Conservation (phyloP, 2,113 vertebrate species). For the Solenodon paradoxus region DNA sequence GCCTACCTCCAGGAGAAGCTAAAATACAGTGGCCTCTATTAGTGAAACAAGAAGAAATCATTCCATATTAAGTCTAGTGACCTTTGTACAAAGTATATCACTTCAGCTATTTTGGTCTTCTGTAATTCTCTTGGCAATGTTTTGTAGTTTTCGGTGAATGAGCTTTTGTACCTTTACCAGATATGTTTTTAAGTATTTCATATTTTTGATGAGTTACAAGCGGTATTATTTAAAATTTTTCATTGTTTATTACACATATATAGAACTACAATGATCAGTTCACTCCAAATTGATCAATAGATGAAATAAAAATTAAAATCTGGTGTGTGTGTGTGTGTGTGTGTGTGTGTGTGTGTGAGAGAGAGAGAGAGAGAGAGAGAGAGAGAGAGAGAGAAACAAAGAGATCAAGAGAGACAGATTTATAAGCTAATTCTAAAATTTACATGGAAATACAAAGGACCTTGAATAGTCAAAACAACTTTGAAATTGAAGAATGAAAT, state of each 20-base stretch:
- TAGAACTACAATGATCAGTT: neutral
- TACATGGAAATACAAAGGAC: neutral
- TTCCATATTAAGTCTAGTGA: neutral
- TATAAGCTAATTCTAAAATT: neutral
- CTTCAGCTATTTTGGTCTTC: neutral
- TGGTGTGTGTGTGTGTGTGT: neutral
- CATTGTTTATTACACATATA: neutral
- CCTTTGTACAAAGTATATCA: neutral
- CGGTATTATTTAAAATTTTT: conserved; percentile 13
- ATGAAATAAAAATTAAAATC: neutral
- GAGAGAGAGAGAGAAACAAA: no score
- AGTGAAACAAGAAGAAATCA: neutral
- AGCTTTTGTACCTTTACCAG: neutral
- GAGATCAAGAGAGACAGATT: no score
- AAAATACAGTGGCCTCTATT: neutral
- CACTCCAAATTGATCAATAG: neutral
- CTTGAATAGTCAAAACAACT: neutral
- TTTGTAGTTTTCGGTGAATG: neutral
- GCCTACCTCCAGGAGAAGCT: neutral
- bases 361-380: no score
- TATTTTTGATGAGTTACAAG: neutral
- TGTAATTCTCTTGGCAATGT: neutral
- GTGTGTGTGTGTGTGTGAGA: neutral
- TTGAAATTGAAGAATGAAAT: neutral
- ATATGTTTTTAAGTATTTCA: conserved; percentile 6